Evolutionary conservation across 1,140 invertebrate species (phyloP), one percentile per base, ranked within the genome.

Genomic region (Rhyzopertha dominica): DNA sequence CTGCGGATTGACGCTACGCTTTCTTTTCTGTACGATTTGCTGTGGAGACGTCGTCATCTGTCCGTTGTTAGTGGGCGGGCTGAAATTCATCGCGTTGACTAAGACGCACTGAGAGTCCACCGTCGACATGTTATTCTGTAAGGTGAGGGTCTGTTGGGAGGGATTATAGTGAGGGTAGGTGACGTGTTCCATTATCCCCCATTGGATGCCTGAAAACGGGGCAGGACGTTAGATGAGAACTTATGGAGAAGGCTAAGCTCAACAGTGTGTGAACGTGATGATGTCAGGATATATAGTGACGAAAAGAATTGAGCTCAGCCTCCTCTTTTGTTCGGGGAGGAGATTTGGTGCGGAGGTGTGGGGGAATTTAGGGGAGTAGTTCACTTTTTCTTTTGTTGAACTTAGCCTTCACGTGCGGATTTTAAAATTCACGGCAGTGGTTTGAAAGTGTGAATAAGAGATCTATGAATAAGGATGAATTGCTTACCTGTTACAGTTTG

Each of bases 1-100:
- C 58, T 85, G 84, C 0, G 83, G 82, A 65, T 86, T 82, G 5
- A 77, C 74, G 22, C 74, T 78, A 20, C 80, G 66, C 61, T 80
- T 80, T 30, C 77, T 69, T 53, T 79, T 80, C n/a, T 53, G 61
- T 17, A 50, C 47, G 4, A 49, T 49, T 39, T 54, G 53, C n/a
- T 56, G 55, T 24, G 59, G 57, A 8, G 49, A 54, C 14, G 47
- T 51, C 1, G 37, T 62, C 53, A 50, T 67, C 54, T 22, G 63
- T 32, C 4, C 37, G 13, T 16, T 12, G 24, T 4, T 39, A 28
- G 4, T 26, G 25, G 14, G 43, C 23, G 36, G 43, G 43, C 13
- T n/a, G n/a, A n/a, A n/a, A n/a, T n/a, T n/a, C n/a, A n/a, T n/a
- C n/a, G n/a, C n/a, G n/a, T n/a, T n/a, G 5, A 20, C 34, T 16